Conservation (phyloP, 2,888 invertebrate genomes). For the Pristionchus entomophagus region DNA sequence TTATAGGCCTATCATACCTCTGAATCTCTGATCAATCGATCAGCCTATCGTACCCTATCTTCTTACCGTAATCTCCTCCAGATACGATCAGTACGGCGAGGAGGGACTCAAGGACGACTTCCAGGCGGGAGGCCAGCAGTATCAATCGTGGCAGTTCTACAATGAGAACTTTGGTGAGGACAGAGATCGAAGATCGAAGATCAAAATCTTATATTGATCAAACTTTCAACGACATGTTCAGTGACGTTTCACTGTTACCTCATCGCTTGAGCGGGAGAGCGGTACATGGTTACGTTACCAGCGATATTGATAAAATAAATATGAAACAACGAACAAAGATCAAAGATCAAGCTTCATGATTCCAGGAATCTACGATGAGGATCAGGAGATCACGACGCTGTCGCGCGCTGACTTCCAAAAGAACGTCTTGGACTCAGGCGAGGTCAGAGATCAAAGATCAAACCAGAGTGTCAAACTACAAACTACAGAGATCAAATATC, state of each 20-base stretch:
- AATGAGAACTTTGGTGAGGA: conserved; percentile 84
- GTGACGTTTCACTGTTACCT: neutral
- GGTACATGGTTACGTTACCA: too few species aligned
- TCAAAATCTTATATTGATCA: neutral
- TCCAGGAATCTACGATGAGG: conserved; percentile 86
- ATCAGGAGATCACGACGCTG: conserved; percentile 86
- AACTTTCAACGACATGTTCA: neutral
- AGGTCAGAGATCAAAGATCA: conserved; percentile 39
- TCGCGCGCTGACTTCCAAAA: conserved; percentile 83
- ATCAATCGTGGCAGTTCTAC: conserved; percentile 88
- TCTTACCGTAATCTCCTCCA: neutral
- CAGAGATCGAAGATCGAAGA: neutral
- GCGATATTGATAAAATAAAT: too few species aligned
- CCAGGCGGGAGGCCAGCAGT: conserved; percentile 80
- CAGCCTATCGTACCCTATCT: neutral
- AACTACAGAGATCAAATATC: neutral
- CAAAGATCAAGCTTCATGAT: neutral
- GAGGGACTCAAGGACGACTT: conserved; percentile 82
- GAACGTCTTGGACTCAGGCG: conserved; percentile 79
- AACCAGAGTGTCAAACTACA: neutral
- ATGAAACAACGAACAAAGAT: neutral
- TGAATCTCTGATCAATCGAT: neutral
- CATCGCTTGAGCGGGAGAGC: too few species aligned
- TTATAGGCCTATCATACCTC: neutral
- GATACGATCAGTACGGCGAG: conserved; percentile 84